Conservation (phyloP, 2,888 invertebrate genomes). For the Syrista parreyssii region DNA sequence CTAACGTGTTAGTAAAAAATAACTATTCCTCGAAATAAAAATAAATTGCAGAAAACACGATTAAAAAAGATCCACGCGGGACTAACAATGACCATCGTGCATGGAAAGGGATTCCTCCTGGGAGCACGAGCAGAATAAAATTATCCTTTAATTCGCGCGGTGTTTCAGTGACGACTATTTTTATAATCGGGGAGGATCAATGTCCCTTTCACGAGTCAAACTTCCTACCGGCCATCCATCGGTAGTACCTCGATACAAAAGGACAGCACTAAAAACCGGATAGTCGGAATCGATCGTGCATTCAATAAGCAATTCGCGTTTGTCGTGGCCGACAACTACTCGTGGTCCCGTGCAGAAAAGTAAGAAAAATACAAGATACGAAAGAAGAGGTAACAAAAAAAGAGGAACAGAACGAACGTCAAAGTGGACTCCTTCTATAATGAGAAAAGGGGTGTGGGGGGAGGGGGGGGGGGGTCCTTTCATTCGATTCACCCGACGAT, state of each 20-base stretch:
- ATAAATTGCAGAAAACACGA: not conserved
- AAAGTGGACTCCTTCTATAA: not conserved
- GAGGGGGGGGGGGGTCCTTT: not conserved
- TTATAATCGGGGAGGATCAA: not conserved
- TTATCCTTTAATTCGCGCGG: not conserved
- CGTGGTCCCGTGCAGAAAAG: not conserved
- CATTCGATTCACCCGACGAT: not conserved
- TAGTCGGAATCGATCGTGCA: constrained; percentile 41
- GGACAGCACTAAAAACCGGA: not conserved
- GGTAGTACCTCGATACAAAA: not conserved
- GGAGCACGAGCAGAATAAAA: not conserved
- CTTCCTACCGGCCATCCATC: not conserved
- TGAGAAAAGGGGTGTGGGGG: not conserved
- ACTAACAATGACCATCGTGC: not conserved
- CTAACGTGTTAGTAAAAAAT: not conserved
- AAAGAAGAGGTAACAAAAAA: constrained; percentile 24
- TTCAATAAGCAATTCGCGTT: constrained; percentile 44
- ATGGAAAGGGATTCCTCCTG: not conserved
- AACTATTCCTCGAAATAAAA: not conserved
- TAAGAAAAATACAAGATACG: not conserved
- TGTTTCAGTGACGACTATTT: not conserved
- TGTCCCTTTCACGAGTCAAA: not conserved
- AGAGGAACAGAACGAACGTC: not conserved
- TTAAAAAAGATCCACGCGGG: not conserved
- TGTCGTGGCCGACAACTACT: constrained; percentile 20